Evolutionary conservation across 2,797 vertebrate species (phyloP), one percentile per base, ranked within the genome.

Genomic region (Vespertilio murinus): DNA sequence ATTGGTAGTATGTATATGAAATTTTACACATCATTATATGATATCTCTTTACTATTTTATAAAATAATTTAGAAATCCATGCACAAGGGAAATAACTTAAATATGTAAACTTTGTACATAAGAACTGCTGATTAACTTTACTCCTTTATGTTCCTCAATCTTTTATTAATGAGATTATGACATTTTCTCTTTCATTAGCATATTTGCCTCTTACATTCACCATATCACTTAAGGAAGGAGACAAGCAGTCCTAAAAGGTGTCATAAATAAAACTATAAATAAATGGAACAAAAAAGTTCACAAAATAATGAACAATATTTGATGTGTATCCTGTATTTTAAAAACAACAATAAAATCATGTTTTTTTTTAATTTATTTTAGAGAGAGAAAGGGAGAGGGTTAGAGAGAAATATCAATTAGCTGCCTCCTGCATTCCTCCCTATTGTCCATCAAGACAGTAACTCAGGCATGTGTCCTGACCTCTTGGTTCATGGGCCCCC

Each of bases 271-370:
- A 91, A 86, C 14, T 6, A 49, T 30, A 80, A 49, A 69, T 77
- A 23, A 95, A 35, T 35, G 33, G 33, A 35, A 35, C 42, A 33
- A 28, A 69, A 75, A 65, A 9, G 35, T 90, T 25, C 79, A 18
- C 10, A 56, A 85, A 92, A 65, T 74, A 82, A 80, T 91, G 70
- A 81, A 93, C 91, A 54, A 33, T 80, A 88, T 49, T 88, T 93
- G 52, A 25, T 85, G 18, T 86, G 5, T 30, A 45, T 88, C 67
- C 45, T 82, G 22, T 40, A 59, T 59, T 56, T 56, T 5, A 28
- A 28, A 59, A 28, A 28, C 10, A n/a, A n/a, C n/a, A n/a, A n/a
- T n/a, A n/a, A 25, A 42, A 42, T 5, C 40, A 28, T 59, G 25
- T 28, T 30, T 59, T 59, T 9, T 42, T 42, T 42, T n/a, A n/a